Conservation (phyloP, 2,797 vertebrate species). For the Sebastolobus altivelis region DNA sequence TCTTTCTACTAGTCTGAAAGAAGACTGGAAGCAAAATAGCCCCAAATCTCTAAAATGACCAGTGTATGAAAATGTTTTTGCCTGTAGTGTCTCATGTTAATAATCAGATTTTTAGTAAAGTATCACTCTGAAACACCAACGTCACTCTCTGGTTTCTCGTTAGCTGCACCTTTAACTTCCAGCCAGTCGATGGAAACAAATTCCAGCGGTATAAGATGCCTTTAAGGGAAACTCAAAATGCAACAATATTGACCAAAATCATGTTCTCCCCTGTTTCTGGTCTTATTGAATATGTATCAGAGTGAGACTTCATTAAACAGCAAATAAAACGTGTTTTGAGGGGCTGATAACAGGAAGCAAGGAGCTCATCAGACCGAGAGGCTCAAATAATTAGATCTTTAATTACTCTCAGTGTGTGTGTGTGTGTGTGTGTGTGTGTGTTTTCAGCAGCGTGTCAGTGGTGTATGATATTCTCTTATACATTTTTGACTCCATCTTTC, state of each 20-base stretch:
- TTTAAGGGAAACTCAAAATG: slow-evolving; percentile 23
- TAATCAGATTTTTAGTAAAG: neutral
- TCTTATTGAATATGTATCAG: slow-evolving; percentile 58
- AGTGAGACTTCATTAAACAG: slow-evolving; percentile 46
- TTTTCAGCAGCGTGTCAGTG: neutral
- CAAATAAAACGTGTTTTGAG: slow-evolving; percentile 46
- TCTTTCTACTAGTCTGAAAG: no score
- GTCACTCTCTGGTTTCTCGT: neutral
- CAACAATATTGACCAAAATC: slow-evolving; percentile 21
- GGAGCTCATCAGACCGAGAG: slow-evolving; percentile 55
- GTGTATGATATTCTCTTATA: neutral
- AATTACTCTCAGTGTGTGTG: slow-evolving; percentile 45
- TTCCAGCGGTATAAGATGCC: neutral
- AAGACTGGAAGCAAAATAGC: neutral
- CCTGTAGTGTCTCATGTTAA: neutral
- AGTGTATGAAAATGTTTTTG: neutral
- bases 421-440: neutral
- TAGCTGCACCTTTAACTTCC: slow-evolving; percentile 28
- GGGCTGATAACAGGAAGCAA: slow-evolving; percentile 62
- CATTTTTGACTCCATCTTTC: neutral
- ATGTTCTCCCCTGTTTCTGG: slow-evolving; percentile 3
- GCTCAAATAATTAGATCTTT: slow-evolving; percentile 66
- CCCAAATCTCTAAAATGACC: neutral
- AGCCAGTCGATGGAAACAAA: slow-evolving; percentile 18
- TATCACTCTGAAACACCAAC: neutral